Evolutionary conservation across 2,113 vertebrate species (phyloP).

Genomic region (Heterotilapia buettikoferi): DNA sequence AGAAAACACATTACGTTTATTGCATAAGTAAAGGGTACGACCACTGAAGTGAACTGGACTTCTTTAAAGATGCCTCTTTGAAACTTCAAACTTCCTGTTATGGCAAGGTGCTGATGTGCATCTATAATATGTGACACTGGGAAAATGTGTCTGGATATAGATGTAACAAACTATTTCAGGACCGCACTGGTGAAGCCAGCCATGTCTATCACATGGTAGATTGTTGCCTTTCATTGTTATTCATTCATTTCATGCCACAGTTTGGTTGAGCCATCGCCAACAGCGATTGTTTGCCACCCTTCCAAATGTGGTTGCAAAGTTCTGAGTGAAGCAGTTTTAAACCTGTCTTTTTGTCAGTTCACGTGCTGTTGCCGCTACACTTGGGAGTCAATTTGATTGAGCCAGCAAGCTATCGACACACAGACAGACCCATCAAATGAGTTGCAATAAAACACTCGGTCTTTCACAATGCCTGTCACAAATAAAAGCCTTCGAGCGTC

Average conservation of each 20-base stretch:
- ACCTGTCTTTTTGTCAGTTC: neutral
- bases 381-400: neutral
- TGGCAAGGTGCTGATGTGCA: neutral
- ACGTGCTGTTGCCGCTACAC: neutral
- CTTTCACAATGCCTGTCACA: neutral
- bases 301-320: neutral
- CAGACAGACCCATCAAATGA: constrained; percentile 2
- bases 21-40: neutral
- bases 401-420: neutral
- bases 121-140: neutral
- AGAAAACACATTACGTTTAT: neutral
- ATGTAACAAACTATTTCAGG: neutral
- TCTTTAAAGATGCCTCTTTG: neutral
- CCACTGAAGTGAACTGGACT: neutral
- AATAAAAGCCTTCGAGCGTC: neutral
- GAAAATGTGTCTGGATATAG: neutral
- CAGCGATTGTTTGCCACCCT: neutral
- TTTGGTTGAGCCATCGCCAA: neutral
- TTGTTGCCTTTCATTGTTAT: neutral
- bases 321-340: neutral
- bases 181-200: neutral
- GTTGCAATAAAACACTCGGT: neutral
- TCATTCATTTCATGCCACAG: neutral
- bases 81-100: neutral
- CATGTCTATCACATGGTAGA: neutral